Evolutionary conservation across 2,888 invertebrate genomes (phyloP), one percentile per base, ranked within the genome.

Genomic region (Drosophila subsilvestris): DNA sequence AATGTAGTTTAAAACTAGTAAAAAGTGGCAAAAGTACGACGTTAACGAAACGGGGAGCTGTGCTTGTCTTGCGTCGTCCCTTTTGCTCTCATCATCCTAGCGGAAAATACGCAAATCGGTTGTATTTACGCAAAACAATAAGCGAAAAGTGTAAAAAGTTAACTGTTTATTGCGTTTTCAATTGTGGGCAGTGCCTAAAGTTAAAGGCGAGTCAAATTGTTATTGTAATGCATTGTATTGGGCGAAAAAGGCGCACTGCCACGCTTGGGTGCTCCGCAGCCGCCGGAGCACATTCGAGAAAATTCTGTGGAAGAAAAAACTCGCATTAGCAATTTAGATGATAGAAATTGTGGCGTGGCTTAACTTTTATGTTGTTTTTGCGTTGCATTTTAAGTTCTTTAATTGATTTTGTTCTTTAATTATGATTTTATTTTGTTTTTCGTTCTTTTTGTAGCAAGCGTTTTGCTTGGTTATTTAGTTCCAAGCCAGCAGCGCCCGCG

Each of bases 381-480:
- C 48, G 43, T 42, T 63, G n/a, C 22, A 29, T 55, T 79, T 49
- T 53, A 37, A 43, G 27, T 61, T 43, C 20, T 60, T 32, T 22
- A 32, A 6, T 27, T 57, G 57, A 32, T n/a, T 58, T 56, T 53
- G 25, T 56, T 69, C 63, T 56, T 57, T 63, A 20, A 32, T 66
- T 76, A 9, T 74, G 48, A 73, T 67, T 73, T 76, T 57, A 18
- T 56, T 73, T 61, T 73, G 66, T 69, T 74, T 75, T 77, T 65
- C 74, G 73, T 80, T 79, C 66, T 71, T 76, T 63, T 75, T 77
- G 67, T 89, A 92, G 92, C 83, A 92, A 92, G 90, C 91, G 87
- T 82, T 90, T 92, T 79, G 90, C 90, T 78, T 92, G 92, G 92
- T 89, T 91, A 81, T 91, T 92, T 77, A 89, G 88, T 76, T 77